Evolutionary conservation across 2,888 invertebrate genomes (phyloP).

Genomic region (Xylophagus ater): DNA sequence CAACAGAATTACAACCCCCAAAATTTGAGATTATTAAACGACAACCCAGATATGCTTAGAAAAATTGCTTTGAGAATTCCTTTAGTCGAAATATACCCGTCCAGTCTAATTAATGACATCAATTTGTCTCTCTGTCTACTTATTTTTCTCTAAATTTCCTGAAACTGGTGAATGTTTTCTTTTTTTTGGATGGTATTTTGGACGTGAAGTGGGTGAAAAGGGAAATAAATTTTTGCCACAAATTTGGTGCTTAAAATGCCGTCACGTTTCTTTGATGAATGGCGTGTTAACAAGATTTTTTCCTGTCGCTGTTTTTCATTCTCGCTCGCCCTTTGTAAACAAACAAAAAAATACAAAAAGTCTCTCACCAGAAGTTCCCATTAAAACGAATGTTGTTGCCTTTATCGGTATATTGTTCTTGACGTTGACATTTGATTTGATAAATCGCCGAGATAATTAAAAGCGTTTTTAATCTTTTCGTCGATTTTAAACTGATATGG

Average conservation of each 20-base stretch:
- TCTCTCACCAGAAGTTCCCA: neutral
- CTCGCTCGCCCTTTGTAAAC: neutral
- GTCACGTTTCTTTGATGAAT: conserved; percentile 33
- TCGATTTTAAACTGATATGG: conserved; percentile 3
- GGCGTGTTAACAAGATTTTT: conserved; percentile 39
- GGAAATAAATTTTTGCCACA: conserved; percentile 22
- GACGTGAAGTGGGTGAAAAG: conserved; percentile 2
- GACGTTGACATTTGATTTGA: conserved; percentile 16
- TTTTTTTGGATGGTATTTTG: neutral
- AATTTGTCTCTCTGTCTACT: conserved; percentile 26
- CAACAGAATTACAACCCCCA: too few species aligned
- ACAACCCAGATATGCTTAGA: too few species aligned
- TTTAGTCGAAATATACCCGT: conserved; percentile 10
- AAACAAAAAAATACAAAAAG: conserved; percentile 1
- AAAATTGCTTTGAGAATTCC: neutral
- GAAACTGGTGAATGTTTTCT: neutral
- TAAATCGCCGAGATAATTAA: conserved; percentile 17
- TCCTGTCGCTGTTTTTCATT: conserved; percentile 19
- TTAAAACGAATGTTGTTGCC: neutral
- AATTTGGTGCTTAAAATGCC: conserved; percentile 22
- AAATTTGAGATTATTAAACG: too few species aligned
- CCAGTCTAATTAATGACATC: conserved; percentile 31
- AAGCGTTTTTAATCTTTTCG: conserved; percentile 9
- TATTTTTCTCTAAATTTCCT: neutral
- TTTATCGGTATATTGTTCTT: neutral